Evolutionary conservation across 2,113 vertebrate species (phyloP), one percentile per base, ranked within the genome.

Genomic region (Hippocampus mohnikei): DNA sequence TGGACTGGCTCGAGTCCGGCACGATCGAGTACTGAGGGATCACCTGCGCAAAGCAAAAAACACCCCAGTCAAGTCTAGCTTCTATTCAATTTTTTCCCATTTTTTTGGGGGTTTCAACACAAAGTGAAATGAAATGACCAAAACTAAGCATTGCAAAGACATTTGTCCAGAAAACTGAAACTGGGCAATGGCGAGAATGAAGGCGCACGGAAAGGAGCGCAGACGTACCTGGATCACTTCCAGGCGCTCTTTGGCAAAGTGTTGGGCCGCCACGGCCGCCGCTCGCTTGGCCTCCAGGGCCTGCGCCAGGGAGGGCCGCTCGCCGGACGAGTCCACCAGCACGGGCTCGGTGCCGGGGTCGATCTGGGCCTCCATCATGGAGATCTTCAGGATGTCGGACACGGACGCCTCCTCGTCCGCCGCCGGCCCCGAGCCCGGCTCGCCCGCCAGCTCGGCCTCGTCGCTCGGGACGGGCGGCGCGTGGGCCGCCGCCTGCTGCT

Each of bases 301-400:
- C 73, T 92, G 93, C 68, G 91, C 92, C 73, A 93, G 89, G 59
- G 94, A 82, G 64, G 92, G 78, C 71, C 92, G 88, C 88, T 96
- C 93, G 65, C 91, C 91, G 83, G 94, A 95, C 25, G 95, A 92
- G 68, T 97, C 97, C 89, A 93, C 95, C 90, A 95, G 62, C 84
- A 94, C 90, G 71, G 91, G 93, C 85, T 95, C 97, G 2, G 90
- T 78, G 79, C 94, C 92, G 9, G 95, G 90, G 78, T 96, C 95
- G 74, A 95, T 96, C 90, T 97, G 95, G 44, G 96, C 96, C 92
- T 98, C 95, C 94, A 98, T 94, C 96, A 98, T 93, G 88, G 97
- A 98, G 92, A 98, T 98, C 91, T 95, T 96, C 89, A 98, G 91
- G 89, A 95, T 94, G 93, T 98, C 97, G 3, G 95, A 95, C 84